Base-by-base conservation (phyloP, 2,113 vertebrate species). In the Tragelaphus imberbis region DNA sequence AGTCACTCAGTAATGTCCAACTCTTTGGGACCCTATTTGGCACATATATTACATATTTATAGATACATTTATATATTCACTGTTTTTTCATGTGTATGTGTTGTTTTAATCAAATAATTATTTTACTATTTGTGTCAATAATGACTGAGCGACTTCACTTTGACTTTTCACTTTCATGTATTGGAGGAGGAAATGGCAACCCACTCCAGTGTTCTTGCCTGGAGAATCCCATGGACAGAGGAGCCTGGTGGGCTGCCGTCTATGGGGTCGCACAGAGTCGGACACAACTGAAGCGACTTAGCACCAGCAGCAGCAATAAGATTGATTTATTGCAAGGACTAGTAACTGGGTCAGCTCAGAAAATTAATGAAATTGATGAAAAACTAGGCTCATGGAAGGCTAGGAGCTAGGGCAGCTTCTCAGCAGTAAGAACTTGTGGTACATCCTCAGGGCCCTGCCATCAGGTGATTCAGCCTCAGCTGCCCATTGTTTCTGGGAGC, bases 1-100 rank as follows among this genome's bases (percentile, higher is more conserved):
- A 63, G 28, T 63, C 1, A 0, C 28, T 63, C 28, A 15, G 14
- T 63, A 28, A 15, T 7, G 13, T 63, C 14, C 0, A 2, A 63
- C 13, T 63, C 28, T 63, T 63, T 63, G 61, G 0, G 28, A 30
- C 28, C 61, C 28, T 3, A 75, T 47, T 59, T 96, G 81, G 23
- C 21, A 58, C 3, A 10, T 55, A 17, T 49, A 13, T 82, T 55
- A 65, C 0, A 3, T 30, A 30, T 47, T 84, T 68, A 0, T 47
- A n/a, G 49, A 0, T 14, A n/a, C 8, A 55, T 61, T 89, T 61
- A 55, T 40, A 8, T 59, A 55, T 61, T 77, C 53, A 40, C 36
- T 65, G 7, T 0, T 17, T 88, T 91, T 77, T 85, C 58, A 71
- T 44, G 3, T 53, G 3, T 49, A 21, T 55, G 30, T 13, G 0